Base-by-base conservation (phyloP, 2,113 vertebrate genomes). In the Odocoileus virginianus region DNA sequence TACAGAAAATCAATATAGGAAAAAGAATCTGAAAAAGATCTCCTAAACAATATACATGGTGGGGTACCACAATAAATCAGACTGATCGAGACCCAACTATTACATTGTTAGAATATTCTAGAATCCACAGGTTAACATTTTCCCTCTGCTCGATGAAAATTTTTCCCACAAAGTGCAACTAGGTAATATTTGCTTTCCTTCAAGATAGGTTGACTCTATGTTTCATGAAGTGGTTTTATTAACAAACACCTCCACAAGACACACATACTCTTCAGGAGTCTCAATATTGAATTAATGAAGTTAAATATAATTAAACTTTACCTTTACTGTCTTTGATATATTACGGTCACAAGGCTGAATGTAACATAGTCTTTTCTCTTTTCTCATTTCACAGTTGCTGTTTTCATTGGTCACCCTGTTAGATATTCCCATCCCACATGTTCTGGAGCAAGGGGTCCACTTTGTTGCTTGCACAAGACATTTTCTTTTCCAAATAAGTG, bases 381-480 rank as follows among this genome's bases (percentile, higher is more conserved):
- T 99, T 87, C 99, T 99, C 99, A 99, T 99, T 98, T 99, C 99
- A 97, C 99, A 99, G 81, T 99, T 99, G 96, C 97, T 97, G 98
- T 99, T 99, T 95, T 99, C 99, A 0, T 99, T 99, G 98, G 99
- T 99, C 93, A 99, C 99, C 4, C 99, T 99, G 50, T 99, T 99
- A 30, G 99, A 99, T 97, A 99, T 99, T 54, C 99, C 99, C 67
- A 99, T 98, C 79, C 99, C 99, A 23, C 99, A 99, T 91, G 99
- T 99, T 97, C 98, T 99, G 64, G 99, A 99, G 97, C 99, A 99
- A 58, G 99, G 99, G 50, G 99, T 99, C 99, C 99, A 99, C 85
- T 99, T 99, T 0, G 99, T 99, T 76, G 99, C 99, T 98, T 99
- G 99, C 64, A 99, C 98, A 60, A 99, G 98, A 97, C 99, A 99